These are phyloP conservation scores for Intoshia linei DNA, from an alignment of 1,140 invertebrate species.

Conservation along the genomic window DNA sequence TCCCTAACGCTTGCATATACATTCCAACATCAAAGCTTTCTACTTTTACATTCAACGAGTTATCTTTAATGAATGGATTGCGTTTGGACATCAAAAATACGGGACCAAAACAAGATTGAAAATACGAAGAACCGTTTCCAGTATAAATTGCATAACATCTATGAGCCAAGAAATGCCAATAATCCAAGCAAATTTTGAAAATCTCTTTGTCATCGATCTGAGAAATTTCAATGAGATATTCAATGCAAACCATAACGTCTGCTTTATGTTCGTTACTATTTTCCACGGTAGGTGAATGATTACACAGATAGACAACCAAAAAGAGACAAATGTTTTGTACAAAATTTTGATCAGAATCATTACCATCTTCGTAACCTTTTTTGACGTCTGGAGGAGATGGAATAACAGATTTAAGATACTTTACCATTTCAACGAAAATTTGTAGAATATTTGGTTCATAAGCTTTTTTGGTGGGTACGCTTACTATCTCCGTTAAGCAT, in stretches of 20 bases:
- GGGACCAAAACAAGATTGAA: not conserved
- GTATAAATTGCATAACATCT: conserved; percentile 72
- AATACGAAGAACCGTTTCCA: conserved; percentile 25
- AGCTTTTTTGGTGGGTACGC: no score
- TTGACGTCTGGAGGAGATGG: conserved; percentile 57
- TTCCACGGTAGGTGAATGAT: not conserved
- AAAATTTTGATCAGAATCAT: conserved; percentile 87
- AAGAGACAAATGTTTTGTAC: conserved; percentile 93
- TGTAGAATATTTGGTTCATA: no score
- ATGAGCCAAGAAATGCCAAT: conserved; percentile 71
- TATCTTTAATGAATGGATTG: not conserved
- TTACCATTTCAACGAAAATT: no score
- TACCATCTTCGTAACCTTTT: conserved; percentile 56
- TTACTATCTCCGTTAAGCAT: conserved; percentile 85
- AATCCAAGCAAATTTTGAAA: conserved; percentile 96
- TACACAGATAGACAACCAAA: conserved; percentile 31
- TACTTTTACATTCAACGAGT: not conserved
- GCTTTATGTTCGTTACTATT: not conserved
- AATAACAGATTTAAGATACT: no score
- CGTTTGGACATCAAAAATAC: not conserved
- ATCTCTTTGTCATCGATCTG: conserved; percentile 97
- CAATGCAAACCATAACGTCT: not conserved
- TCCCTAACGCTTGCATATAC: not conserved
- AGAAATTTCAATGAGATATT: conserved; percentile 67
- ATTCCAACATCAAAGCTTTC: not conserved